Percentiles rank a stretch among this genome's conserved stretches.
Conservation (phyloP, 2,888 invertebrate genomes). For the Esperia sulphurella region DNA sequence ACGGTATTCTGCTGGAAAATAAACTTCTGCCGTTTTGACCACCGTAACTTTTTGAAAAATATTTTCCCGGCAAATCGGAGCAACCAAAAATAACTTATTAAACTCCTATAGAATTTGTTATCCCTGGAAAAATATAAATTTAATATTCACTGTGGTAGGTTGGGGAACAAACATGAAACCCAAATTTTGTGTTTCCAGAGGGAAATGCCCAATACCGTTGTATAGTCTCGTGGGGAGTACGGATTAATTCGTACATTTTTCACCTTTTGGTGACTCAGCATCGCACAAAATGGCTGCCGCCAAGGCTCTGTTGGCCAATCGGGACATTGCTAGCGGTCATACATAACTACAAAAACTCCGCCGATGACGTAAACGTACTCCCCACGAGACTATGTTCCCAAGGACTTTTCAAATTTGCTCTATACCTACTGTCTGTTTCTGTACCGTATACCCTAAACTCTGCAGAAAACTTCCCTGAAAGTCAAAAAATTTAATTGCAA, state of each 20-base stretch:
- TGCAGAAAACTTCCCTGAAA: no score
- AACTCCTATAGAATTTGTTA: constrained; percentile 18
- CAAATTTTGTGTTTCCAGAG: constrained; percentile 74
- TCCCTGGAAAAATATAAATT: constrained; percentile 32
- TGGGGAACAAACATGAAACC: constrained; percentile 68
- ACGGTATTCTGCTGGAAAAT: constrained; percentile 34
- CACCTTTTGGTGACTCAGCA: constrained; percentile 82
- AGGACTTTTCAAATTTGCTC: constrained; percentile 72
- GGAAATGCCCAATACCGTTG: constrained; percentile 80
- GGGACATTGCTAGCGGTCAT: constrained; percentile 48
- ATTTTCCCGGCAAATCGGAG: constrained; percentile 44
- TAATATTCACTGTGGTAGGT: constrained; percentile 49
- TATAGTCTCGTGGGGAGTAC: constrained; percentile 81
- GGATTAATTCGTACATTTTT: constrained; percentile 80
- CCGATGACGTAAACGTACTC: constrained; percentile 70
- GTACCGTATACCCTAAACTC: constrained; percentile 4
- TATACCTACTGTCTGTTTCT: constrained; percentile 50
- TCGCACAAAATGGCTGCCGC: constrained; percentile 82
- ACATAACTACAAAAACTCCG: constrained; percentile 65
- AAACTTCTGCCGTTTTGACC: constrained; percentile 45
- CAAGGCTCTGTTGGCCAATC: constrained; percentile 75
- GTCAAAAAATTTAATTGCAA: not conserved
- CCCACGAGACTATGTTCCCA: constrained; percentile 76
- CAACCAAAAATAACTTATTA: constrained; percentile 17
- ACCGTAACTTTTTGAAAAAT: constrained; percentile 46